phyloP scores from a whole-genome alignment of 1,140 invertebrate genomes.

The Armadillidium nasatum region DNA sequence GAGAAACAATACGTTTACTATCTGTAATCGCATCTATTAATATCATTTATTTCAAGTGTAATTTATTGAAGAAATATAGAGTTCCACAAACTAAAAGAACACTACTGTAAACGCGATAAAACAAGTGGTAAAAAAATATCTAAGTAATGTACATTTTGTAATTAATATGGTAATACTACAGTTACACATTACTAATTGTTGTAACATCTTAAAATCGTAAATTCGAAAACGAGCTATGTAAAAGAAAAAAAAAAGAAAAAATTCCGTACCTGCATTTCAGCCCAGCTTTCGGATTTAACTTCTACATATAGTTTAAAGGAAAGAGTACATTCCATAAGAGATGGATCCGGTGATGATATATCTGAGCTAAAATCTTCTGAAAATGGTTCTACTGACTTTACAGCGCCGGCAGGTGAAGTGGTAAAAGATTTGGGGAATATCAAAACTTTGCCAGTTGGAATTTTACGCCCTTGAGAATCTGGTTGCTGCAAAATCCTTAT shows the following conservation, averaged over 20 bases:
- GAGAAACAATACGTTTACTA: conserved; percentile 1
- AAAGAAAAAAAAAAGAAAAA: no score
- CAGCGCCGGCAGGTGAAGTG: background rate
- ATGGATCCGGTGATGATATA: conserved; percentile 10
- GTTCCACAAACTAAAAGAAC: no score
- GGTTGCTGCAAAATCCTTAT: background rate
- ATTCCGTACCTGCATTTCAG: conserved; percentile 19
- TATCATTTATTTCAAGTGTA: no score
- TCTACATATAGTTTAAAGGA: conserved; percentile 26
- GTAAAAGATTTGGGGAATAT: background rate
- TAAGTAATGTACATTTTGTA: no score
- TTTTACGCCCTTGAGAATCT: background rate
- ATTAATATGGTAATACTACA: background rate
- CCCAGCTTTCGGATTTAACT: conserved; percentile 21
- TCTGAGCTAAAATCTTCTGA: background rate
- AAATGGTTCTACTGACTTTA: background rate
- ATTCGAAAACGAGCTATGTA: background rate
- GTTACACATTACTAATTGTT: no score
- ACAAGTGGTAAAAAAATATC: no score
- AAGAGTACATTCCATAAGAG: conserved; percentile 26
- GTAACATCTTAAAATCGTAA: background rate
- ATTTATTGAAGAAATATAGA: no score
- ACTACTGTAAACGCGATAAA: no score
- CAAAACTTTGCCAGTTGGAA: background rate
- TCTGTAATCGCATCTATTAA: no score